Evolutionary conservation across 2,113 vertebrate genomes (phyloP), one percentile per base, ranked within the genome.

Genomic region (Cricetomys ansorgei): DNA sequence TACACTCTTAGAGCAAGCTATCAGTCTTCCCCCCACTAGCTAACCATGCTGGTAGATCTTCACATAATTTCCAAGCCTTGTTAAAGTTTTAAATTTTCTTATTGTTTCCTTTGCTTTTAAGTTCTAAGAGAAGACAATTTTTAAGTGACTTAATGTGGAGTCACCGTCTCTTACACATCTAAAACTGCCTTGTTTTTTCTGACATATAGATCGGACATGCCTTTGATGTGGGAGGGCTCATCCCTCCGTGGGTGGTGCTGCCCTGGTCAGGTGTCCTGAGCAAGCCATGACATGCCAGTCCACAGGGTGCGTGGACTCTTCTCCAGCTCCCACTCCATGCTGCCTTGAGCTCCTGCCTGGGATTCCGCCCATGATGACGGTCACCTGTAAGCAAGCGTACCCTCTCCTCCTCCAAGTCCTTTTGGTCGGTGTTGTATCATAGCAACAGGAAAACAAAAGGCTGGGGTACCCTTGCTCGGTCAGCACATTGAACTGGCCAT

Each of bases 91-190:
- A 84, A 25, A 48, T 45, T 94, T 93, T 76, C 15, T 77, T 16
- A 37, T 79, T 81, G 45, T 85, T 93, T 95, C 67, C 7, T 76
- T 92, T 65, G 37, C 37, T 95, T 93, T 81, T 76, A 73, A 75
- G 45, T 91, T 75, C 43, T 88, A 70, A 85, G 59, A 43, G 64
- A 87, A 85, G 40, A 67, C 2, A n/a, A 3, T 59, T 79, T 76
- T 64, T 59, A 25, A n/a, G 83, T 31, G 11, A 29, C 45, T 0
- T 45, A 48, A 93, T 23, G 8, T 57, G 43, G 57, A 75, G 15
- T 29, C 48, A 40, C 72, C 48, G 34, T 62, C 53, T 85, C 29
- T 72, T 12, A 87, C 27, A 79, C 69, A 50, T 69, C 27, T 88
- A 19, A 73, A 85, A n/a, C 92, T 34, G 79, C 40, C 43, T 94